Evolutionary conservation across 2,797 vertebrate genomes (phyloP), one percentile per base, ranked within the genome.

Genomic region (Amphiprion clarkii): DNA sequence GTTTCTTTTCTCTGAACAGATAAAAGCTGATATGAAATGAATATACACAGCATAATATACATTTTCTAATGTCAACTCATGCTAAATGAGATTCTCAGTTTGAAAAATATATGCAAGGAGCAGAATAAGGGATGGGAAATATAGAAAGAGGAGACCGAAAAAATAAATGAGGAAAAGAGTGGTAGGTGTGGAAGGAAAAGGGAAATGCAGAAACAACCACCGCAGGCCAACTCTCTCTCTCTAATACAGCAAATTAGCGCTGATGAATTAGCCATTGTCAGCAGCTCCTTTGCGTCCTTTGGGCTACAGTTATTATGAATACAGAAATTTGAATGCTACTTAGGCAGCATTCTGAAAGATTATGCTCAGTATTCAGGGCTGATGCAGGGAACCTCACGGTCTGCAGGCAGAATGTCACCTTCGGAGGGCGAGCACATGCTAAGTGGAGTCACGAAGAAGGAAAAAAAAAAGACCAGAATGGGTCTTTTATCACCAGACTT

Each of bases 191-290:
- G 31, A 58, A 71, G 76, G 19, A 60, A 76, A 76, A 68, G 12
- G 36, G 44, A 66, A 76, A 58, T 11, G 13, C 25, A 67, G 51
- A 73, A 79, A 82, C 46, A 74, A 74, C 58, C 36, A 67, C 75
- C 3, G 52, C 44, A 29, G 57, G 77, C 75, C 67, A 68, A 71
- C 54, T 68, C 58, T 77, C 40, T 21, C 39, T 27, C 8, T 76
- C 59, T 82, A 84, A 81, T 75, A 56, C 52, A 76, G 78, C 57
- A 86, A 88, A 90, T 89, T 85, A 89, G 67, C 72, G 10, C 55
- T 81, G 84, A 90, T 85, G 80, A 89, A 89, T 86, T 78, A 76
- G 69, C 71, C 51, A 57, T 76, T 77, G 85, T 87, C 71, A 88
- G 76, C 80, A 78, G 64, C 76, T 78, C 59, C 48, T 81, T 57